A percentile compares a stretch with the other conserved stretches of the same genome.
Conservation (phyloP, 1,140 invertebrate species). For the Mycetomoellerius zeteki region DNA sequence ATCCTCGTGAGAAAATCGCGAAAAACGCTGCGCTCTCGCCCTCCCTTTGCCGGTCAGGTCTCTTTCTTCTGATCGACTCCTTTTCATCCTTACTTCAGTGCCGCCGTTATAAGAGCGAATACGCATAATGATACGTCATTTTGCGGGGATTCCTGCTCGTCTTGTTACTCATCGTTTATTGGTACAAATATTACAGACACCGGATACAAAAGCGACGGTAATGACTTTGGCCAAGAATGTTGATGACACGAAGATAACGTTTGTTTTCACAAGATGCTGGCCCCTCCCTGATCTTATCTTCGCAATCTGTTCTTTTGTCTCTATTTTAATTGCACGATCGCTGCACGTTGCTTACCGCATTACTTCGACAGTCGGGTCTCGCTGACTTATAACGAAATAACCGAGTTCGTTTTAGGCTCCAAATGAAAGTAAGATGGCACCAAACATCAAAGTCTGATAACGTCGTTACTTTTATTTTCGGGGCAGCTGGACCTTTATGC, state of each 20-base stretch:
- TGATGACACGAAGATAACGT: constrained; percentile 72
- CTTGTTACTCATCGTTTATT: constrained; percentile 76
- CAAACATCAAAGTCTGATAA: constrained; percentile 40
- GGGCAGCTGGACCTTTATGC: constrained; percentile 45
- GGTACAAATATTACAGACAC: constrained; percentile 71
- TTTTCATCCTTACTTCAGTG: constrained; percentile 61
- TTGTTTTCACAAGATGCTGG: constrained; percentile 38
- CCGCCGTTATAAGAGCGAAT: constrained; percentile 67
- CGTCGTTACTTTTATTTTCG: constrained; percentile 56
- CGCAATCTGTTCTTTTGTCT: constrained; percentile 50
- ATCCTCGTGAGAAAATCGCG: constrained; percentile 82
- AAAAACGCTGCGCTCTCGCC: constrained; percentile 73
- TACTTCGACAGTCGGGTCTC: constrained; percentile 3
- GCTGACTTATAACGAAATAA: constrained; percentile 9
- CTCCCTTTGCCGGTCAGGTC: constrained; percentile 29
- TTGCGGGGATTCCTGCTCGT: constrained; percentile 71
- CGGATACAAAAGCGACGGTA: constrained; percentile 72
- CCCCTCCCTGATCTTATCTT: constrained; percentile 51
- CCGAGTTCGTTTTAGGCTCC: constrained; percentile 4
- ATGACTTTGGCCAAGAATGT: constrained; percentile 67
- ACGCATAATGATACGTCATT: constrained; percentile 76
- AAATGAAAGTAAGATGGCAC: constrained; percentile 43
- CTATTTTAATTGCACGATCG: constrained; percentile 58
- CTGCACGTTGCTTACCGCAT: background rate
- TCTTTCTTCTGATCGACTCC: constrained; percentile 45